phyloP scores from a whole-genome alignment of 2,113 vertebrate genomes.

The Nesogale talazaci region DNA sequence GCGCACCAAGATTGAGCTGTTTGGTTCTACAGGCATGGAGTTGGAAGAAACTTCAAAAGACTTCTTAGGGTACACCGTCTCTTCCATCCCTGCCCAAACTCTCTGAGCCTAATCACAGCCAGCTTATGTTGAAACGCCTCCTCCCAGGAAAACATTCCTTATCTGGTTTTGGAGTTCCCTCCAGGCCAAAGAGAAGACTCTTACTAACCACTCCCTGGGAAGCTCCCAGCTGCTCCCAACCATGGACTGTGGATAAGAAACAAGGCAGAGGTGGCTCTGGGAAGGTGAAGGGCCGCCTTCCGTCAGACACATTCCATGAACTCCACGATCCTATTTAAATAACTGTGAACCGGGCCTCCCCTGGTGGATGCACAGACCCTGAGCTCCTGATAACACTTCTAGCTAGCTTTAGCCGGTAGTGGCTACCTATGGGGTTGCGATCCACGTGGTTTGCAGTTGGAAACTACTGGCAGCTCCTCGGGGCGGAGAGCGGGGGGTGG shows the following conservation, averaged over 20 bases:
- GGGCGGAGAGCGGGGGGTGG: too few species aligned
- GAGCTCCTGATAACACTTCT: neutral
- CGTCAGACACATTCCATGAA: neutral
- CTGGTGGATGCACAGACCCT: neutral
- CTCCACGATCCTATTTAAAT: neutral
- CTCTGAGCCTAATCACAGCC: neutral
- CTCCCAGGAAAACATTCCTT: neutral
- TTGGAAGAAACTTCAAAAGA: neutral
- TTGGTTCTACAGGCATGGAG: neutral
- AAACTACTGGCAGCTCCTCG: too few species aligned
- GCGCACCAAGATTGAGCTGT: neutral
- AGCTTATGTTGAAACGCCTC: neutral
- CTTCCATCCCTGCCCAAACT: neutral
- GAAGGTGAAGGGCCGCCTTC: neutral
- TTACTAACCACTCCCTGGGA: neutral
- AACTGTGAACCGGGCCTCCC: neutral
- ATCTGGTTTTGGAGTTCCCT: conserved; percentile 15
- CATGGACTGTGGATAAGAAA: conserved; percentile 19
- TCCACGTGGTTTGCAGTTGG: too few species aligned
- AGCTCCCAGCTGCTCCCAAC: neutral
- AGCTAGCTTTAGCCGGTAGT: too few species aligned
- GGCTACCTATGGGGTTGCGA: too few species aligned
- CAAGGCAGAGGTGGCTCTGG: neutral
- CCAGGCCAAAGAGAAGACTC: neutral
- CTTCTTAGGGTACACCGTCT: neutral